These are phyloP conservation scores for Tolypeutes matacus DNA, from an alignment of 2,797 vertebrate genomes.

Conservation along the genomic window DNA sequence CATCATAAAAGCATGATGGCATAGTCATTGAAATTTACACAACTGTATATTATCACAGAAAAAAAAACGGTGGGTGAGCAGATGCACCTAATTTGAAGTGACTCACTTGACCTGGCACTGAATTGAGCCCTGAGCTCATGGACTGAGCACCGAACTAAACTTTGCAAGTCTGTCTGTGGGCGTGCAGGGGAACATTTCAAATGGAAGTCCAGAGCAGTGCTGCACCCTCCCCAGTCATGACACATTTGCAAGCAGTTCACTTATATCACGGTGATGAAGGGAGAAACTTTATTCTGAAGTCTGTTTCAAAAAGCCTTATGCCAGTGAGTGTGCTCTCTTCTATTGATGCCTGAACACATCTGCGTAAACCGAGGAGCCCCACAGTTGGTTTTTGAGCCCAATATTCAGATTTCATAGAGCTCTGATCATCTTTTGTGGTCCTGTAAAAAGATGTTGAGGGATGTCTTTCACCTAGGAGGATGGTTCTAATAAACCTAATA, in stretches of 20 bases:
- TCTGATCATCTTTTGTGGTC: neutral
- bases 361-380: conserved; percentile 5
- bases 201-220: neutral
- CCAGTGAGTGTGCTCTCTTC: neutral
- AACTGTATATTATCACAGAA: neutral
- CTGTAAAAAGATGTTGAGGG: neutral
- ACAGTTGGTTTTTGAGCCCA: neutral
- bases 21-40: neutral
- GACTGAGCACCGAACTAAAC: neutral
- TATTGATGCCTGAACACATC: neutral
- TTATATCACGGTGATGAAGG: neutral
- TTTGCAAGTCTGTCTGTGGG: neutral
- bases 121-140: neutral
- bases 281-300: neutral
- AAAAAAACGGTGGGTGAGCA: neutral
- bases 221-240: neutral
- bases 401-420: conserved; percentile 11
- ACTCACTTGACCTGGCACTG: neutral
- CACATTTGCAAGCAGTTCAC: neutral
- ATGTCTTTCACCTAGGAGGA: conserved; percentile 39
- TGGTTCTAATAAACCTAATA: conserved; percentile 59
- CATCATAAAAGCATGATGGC: neutral
- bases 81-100: neutral
- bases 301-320: neutral
- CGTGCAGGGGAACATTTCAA: neutral